Evolutionary conservation across 1,140 invertebrate species (phyloP).

Genomic region (Lepidotrigona ventralis): DNA sequence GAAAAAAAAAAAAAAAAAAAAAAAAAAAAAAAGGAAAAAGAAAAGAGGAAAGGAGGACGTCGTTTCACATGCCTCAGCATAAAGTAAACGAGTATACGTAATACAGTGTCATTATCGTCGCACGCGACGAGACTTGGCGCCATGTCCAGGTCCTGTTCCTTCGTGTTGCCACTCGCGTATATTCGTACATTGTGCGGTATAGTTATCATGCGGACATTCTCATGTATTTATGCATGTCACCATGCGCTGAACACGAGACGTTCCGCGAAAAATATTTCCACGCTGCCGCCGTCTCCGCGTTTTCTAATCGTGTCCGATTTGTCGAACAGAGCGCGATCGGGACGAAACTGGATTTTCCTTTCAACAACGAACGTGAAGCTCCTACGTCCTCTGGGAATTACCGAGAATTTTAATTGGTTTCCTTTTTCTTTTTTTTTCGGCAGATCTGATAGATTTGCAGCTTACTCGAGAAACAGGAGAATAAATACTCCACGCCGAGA

Average conservation of each 20-base stretch:
- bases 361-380: too few relatives aligned
- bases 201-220: conserved; percentile 38
- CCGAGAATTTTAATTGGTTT: too few relatives aligned
- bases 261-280: not conserved
- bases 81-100: conserved; percentile 36
- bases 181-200: conserved; percentile 16
- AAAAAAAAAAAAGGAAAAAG: too few relatives aligned
- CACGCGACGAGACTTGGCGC: conserved; percentile 52
- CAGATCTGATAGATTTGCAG: too few relatives aligned
- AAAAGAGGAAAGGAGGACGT: conserved; percentile 19
- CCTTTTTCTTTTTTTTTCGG: too few relatives aligned
- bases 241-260: not conserved
- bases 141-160: conserved; percentile 25
- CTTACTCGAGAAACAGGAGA: too few relatives aligned
- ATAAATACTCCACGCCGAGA: too few relatives aligned
- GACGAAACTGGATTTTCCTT: not conserved
- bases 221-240: conserved; percentile 51
- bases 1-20: too few relatives aligned
- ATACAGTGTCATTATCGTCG: conserved; percentile 49
- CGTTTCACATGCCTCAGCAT: conserved; percentile 36
- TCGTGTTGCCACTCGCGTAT: conserved; percentile 3
- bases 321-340: not conserved
- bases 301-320: not conserved
- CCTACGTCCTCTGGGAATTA: too few relatives aligned
- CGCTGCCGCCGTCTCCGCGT: not conserved